Percentiles rank a stretch among this genome's conserved stretches.
Evolutionary conservation across 2,888 invertebrate species (phyloP).

Genomic region (Cephus runcator): DNA sequence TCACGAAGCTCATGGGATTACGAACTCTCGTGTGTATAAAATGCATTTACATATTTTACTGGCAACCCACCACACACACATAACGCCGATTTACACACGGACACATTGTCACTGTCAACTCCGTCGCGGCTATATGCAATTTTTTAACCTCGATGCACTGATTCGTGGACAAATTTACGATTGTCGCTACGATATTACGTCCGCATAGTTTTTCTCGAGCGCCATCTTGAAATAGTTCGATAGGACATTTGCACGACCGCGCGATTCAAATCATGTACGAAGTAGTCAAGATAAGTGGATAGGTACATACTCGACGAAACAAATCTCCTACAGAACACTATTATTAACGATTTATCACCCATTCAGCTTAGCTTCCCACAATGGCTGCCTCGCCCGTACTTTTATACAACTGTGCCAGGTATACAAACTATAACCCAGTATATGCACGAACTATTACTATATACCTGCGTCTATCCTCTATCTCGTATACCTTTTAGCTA

Average conservation of each 20-base stretch:
- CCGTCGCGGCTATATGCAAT: neutral
- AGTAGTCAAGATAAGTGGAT: neutral
- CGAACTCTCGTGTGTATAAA: neutral
- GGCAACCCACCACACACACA: neutral
- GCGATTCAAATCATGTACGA: neutral
- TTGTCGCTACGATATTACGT: neutral
- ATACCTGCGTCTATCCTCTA: neutral
- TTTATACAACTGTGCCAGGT: neutral
- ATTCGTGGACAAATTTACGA: neutral
- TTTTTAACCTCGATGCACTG: neutral
- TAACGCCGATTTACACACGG: neutral
- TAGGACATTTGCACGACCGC: neutral
- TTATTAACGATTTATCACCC: slow-evolving; percentile 30
- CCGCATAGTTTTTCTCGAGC: neutral
- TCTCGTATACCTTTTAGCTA: neutral
- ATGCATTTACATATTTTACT: neutral
- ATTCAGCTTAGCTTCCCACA: slow-evolving; percentile 24
- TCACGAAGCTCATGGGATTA: neutral
- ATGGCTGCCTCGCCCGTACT: slow-evolving; percentile 9
- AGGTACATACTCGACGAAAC: slow-evolving; percentile 8
- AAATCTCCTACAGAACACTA: slow-evolving; percentile 13
- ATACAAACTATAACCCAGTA: neutral
- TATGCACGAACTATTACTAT: neutral
- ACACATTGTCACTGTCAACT: neutral
- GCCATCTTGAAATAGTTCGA: neutral